Evolutionary conservation across 2,113 vertebrate species (phyloP).

Genomic region (Lycaon pictus): DNA sequence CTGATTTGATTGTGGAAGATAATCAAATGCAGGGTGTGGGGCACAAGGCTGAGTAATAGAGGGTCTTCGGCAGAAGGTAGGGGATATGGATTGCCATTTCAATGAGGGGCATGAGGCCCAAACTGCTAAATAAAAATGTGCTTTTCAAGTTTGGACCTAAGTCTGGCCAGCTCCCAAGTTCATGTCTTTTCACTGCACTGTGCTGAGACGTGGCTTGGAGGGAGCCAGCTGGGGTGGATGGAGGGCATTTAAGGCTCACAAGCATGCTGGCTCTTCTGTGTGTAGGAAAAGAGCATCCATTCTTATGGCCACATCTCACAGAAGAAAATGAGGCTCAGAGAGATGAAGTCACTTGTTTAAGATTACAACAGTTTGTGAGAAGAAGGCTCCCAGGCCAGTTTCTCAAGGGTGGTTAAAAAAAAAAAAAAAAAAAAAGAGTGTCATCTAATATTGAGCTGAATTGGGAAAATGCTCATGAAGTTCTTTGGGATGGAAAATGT

Average conservation of each 20-base stretch:
- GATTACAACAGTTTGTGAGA: background rate
- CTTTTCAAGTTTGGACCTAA: background rate
- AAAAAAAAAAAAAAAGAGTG: background rate
- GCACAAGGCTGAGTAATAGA: background rate
- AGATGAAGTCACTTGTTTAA: background rate
- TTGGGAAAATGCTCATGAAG: background rate
- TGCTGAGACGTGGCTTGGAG: background rate
- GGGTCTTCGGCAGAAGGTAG: background rate
- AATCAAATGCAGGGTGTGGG: too few relatives aligned
- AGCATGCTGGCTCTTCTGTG: background rate
- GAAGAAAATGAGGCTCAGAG: background rate
- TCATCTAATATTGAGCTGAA: background rate
- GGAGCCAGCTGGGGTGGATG: background rate
- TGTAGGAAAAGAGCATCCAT: background rate
- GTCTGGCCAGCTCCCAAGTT: background rate
- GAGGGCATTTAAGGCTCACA: background rate
- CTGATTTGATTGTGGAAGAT: background rate
- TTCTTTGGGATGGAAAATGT: background rate
- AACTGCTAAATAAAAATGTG: background rate
- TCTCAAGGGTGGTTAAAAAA: background rate
- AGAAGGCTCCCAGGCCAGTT: background rate
- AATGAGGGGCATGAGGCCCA: accelerated
- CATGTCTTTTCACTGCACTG: background rate
- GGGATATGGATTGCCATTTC: background rate
- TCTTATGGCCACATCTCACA: background rate